phyloP scores from a whole-genome alignment of 2,113 vertebrate species.

The Girardinichthys multiradiatus region DNA sequence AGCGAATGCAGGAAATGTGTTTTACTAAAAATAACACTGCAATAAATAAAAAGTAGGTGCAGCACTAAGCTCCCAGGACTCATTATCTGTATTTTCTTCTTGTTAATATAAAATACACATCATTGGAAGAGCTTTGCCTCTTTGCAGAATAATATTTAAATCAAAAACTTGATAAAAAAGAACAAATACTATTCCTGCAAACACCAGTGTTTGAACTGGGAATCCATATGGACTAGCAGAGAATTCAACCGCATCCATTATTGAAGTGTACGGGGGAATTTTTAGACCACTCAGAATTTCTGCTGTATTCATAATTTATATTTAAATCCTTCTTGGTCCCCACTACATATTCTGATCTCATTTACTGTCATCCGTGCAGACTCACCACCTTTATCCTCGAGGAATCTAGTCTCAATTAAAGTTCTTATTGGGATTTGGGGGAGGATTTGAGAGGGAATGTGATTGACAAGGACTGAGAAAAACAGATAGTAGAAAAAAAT shows the following conservation, averaged over 20 bases:
- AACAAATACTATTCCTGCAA: conserved; percentile 81
- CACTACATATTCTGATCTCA: conserved; percentile 82
- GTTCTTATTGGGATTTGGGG: conserved; percentile 72
- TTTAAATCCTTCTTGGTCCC: conserved; percentile 79
- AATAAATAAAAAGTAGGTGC: neutral
- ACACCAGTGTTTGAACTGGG: conserved; percentile 76
- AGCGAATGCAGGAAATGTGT: conserved; percentile 31
- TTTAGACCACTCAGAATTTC: conserved; percentile 85
- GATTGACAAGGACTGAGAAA: conserved; percentile 59
- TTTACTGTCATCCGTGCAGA: conserved; percentile 75
- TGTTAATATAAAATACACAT: neutral
- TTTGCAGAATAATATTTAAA: neutral
- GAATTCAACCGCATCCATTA: conserved; percentile 92
- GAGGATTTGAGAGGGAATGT: conserved; percentile 73
- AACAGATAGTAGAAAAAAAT: conserved; percentile 43
- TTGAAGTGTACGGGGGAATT: conserved; percentile 87
- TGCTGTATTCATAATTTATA: conserved; percentile 91
- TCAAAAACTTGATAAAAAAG: conserved; percentile 21
- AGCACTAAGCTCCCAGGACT: neutral
- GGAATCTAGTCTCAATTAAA: conserved; percentile 77
- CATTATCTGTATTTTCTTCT: neutral
- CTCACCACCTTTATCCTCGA: conserved; percentile 72
- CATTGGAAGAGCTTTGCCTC: neutral
- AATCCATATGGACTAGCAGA: conserved; percentile 81
- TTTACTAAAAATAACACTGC: conserved; percentile 25